Conservation (phyloP, 2,888 invertebrate genomes). For the Pachydiplax longipennis region DNA sequence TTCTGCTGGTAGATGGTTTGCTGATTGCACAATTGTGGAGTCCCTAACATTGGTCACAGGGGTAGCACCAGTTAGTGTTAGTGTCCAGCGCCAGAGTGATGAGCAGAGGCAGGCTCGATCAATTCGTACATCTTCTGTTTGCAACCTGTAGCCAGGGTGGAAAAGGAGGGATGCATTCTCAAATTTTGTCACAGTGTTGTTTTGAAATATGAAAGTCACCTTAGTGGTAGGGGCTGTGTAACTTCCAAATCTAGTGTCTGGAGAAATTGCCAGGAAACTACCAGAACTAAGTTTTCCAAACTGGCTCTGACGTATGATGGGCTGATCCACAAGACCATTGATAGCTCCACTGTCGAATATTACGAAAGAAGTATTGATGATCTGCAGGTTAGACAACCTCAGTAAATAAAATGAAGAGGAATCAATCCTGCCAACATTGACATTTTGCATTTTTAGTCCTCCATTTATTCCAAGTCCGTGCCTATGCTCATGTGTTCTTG, state of each 20-base stretch:
- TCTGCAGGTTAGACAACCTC: constrained; percentile 53
- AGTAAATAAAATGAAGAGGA: not conserved
- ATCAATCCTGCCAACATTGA: not conserved
- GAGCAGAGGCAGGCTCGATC: constrained; percentile 69
- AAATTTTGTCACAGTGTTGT: constrained; percentile 68
- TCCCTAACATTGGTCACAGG: not conserved
- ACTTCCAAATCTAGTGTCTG: constrained; percentile 50
- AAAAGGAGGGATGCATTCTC: constrained; percentile 67
- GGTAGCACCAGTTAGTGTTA: constrained; percentile 61
- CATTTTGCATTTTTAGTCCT: constrained; percentile 9
- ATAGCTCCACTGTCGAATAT: constrained; percentile 72
- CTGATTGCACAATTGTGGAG: not conserved
- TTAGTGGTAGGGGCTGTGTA: not conserved
- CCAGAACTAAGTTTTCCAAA: constrained; percentile 67
- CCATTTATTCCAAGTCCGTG: not conserved
- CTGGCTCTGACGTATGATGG: constrained; percentile 72
- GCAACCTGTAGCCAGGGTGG: constrained; percentile 64
- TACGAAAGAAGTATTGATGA: constrained; percentile 67
- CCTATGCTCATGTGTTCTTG: not conserved
- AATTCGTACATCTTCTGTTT: constrained; percentile 67
- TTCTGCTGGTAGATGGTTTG: not conserved
- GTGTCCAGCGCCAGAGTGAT: constrained; percentile 60
- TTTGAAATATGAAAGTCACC: constrained; percentile 64
- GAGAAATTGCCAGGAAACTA: constrained; percentile 69
- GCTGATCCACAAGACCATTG: constrained; percentile 67